phyloP scores from a whole-genome alignment of 2,888 invertebrate species.

The Andrena bicolor region DNA sequence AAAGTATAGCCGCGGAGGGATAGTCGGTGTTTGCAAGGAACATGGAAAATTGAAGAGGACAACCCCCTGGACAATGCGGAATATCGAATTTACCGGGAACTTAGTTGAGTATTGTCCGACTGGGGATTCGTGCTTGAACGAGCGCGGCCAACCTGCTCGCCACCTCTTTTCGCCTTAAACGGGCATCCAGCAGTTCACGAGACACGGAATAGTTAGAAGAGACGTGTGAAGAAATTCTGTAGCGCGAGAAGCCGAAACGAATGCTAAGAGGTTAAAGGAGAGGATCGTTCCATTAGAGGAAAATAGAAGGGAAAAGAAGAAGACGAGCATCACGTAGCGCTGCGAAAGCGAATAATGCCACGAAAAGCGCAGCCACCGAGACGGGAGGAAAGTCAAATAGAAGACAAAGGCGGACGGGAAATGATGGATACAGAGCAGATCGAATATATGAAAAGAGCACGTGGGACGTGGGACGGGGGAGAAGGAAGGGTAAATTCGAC shows the following conservation, averaged over 20 bases:
- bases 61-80: slow-evolving; percentile 54
- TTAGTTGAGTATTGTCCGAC: slow-evolving; percentile 82
- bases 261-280: neutral
- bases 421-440: slow-evolving; percentile 54
- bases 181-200: slow-evolving; percentile 41
- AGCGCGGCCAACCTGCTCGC: slow-evolving; percentile 73
- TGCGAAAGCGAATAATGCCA: slow-evolving; percentile 10
- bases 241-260: neutral
- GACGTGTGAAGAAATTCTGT: slow-evolving; percentile 15
- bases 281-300: neutral
- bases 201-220: slow-evolving; percentile 9
- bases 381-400: slow-evolving; percentile 57
- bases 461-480: slow-evolving; percentile 16
- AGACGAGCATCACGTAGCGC: neutral
- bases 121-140: slow-evolving; percentile 76
- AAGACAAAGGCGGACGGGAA: slow-evolving; percentile 55
- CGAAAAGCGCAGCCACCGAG: slow-evolving; percentile 11
- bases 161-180: slow-evolving; percentile 30
- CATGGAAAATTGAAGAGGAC: slow-evolving; percentile 51
- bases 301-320: neutral
- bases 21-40: slow-evolving; percentile 17
- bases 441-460: slow-evolving; percentile 32
- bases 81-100: slow-evolving; percentile 81
- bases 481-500: slow-evolving; percentile 56
- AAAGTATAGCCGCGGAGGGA: neutral